Conservation (phyloP, 2,113 vertebrate species). For the Perca schrenkii region DNA sequence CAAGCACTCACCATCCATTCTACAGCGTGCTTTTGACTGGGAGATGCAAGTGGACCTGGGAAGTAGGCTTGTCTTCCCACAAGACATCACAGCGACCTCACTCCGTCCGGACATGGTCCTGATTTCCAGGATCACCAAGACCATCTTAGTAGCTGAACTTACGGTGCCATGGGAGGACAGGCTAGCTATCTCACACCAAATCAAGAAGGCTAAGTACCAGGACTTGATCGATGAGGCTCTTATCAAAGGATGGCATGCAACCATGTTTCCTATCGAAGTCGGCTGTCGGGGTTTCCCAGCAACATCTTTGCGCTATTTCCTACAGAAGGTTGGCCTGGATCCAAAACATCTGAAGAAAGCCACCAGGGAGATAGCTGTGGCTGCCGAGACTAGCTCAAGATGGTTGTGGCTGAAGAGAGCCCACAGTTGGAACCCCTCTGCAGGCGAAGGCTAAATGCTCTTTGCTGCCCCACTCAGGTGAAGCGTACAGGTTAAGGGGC, state of each 20-base stretch:
- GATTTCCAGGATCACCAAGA: background rate
- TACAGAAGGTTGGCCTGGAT: background rate
- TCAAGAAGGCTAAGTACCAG: background rate
- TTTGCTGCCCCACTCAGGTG: background rate
- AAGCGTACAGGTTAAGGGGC: background rate
- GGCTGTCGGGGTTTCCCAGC: background rate
- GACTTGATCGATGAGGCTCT: background rate
- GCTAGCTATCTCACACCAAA: background rate
- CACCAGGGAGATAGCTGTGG: too few relatives aligned
- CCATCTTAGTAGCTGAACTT: background rate
- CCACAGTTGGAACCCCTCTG: too few relatives aligned
- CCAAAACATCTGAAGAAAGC: too few relatives aligned
- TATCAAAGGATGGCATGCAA: background rate
- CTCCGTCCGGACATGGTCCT: background rate
- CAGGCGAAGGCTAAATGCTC: too few relatives aligned
- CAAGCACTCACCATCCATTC: background rate
- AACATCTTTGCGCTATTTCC: background rate
- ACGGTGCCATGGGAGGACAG: background rate
- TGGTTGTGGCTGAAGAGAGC: too few relatives aligned
- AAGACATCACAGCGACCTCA: background rate
- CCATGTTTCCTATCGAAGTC: background rate
- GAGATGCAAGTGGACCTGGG: background rate
- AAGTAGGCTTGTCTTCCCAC: background rate
- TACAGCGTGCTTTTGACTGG: background rate
- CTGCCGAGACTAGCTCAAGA: too few relatives aligned